phyloP scores from a whole-genome alignment of 2,113 vertebrate species.

The Thamnaconus septentrionalis region DNA sequence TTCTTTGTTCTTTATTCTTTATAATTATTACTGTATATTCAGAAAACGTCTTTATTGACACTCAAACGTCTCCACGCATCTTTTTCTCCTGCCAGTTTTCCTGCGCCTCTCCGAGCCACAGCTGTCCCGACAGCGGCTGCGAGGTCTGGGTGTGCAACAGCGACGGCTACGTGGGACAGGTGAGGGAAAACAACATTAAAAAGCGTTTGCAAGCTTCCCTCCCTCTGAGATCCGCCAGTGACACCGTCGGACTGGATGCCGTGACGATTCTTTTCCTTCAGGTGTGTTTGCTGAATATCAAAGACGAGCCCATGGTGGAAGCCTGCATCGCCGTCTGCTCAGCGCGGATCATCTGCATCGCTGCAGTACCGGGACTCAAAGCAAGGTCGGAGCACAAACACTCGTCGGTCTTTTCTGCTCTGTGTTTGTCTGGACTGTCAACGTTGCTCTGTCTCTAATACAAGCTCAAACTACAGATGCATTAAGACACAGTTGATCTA shows the following conservation, averaged over 20 bases:
- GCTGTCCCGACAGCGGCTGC: slow-evolving; percentile 84
- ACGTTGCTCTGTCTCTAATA: not conserved
- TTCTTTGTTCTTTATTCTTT: not conserved
- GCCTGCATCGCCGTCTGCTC: slow-evolving; percentile 98
- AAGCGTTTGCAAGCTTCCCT: too few species aligned
- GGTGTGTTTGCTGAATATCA: slow-evolving; percentile 94
- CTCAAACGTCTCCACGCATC: not conserved
- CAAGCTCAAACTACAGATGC: too few species aligned
- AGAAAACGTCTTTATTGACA: too few species aligned
- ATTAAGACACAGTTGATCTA: not conserved
- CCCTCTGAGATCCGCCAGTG: too few species aligned
- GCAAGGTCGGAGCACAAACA: slow-evolving; percentile 49
- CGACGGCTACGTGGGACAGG: slow-evolving; percentile 96
- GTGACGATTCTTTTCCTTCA: slow-evolving; percentile 6
- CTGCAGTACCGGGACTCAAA: slow-evolving; percentile 92
- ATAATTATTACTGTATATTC: not conserved
- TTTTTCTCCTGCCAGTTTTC: slow-evolving; percentile 83
- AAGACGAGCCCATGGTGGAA: slow-evolving; percentile 93
- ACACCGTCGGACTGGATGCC: slow-evolving; percentile 4
- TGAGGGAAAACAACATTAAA: slow-evolving; percentile 65
- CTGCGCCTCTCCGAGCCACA: slow-evolving; percentile 94
- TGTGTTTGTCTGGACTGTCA: not conserved
- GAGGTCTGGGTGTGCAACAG: slow-evolving; percentile 99
- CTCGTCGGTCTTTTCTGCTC: not conserved
- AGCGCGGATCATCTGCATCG: slow-evolving; percentile 94